Base-by-base conservation (phyloP, 2,113 vertebrate genomes). In the Lates calcarifer region DNA sequence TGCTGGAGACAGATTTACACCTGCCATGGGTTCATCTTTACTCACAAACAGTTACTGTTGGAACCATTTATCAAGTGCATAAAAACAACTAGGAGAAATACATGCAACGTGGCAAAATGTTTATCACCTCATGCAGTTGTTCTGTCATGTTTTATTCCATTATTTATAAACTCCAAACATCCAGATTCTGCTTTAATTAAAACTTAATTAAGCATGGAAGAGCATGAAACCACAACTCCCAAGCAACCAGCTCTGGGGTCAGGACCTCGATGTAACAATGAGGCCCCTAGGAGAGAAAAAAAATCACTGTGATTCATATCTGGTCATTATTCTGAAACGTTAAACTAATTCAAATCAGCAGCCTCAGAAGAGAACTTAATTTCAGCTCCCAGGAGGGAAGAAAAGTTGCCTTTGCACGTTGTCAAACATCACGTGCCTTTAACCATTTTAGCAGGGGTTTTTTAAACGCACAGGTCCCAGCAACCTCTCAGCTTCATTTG, bases 261-360 rank as follows among this genome's bases (percentile, higher is more conserved):
- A 84, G 62, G 82, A 89, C 84, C 82, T 64, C 1, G 3, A 55
- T 70, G 57, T 72, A 51, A 61, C 81, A 74, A 58, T 12, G 43
- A 84, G 78, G 58, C 49, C 67, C 67, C 31, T 0, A 17, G 3
- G 26, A 17, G 51, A 26, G 35, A 55, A 41, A 56, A 58, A 33
- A 68, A 57, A 29, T 28, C 53, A 58, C 45, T 4, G 12, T 53
- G 41, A 81, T 73, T 74, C 35, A 67, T 79, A 66, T 61, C 35
- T 78, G 33, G 9, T n/a, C 64, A 31, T 77, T 64, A 69, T 70
- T 47, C 17, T 62, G 29, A 74, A 66, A 47, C 22, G 24, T 37
- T 43, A 15, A 62, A 82, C 57, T 83, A 28, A 84, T 63, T 17
- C 20, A 7, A 60, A 78, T 68, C 56, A 75, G 26, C 9, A 64